Base-by-base conservation (phyloP, 2,888 invertebrate species). In the Charanyca ferruginea region DNA sequence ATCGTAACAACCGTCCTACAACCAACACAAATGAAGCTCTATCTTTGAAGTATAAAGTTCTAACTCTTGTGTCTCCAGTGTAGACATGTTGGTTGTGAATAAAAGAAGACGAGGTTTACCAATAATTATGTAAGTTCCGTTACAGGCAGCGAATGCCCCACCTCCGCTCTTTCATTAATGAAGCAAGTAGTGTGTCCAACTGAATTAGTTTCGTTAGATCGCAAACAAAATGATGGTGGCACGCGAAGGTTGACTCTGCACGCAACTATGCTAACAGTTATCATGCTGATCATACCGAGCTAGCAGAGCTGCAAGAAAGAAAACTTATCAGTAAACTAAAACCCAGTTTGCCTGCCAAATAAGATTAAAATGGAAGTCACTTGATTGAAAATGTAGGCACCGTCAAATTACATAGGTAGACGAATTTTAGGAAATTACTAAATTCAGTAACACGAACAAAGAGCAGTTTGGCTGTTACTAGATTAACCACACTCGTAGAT, bases 91-190 rank as follows among this genome's bases (percentile, higher is more conserved):
- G 42, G 23, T 51, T 60, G 20, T 48, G 44, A 41, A 60, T 44
- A 42, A 61, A 74, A 62, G 18, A 41, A 61, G 62, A 45, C 67
- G 48, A 68, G 81, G 83, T 85, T 89, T 88, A 88, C 85, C 86
- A 90, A 90, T 90, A 89, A 91, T 91, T 91, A 90, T 87, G 87
- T 90, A 90, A 91, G 89, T 85, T 87, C 88, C 88, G 88, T 89
- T 90, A 89, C 85, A 85, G 80, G 77, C 83, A 79, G 77, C 74
- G 80, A 78, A 77, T 71, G 82, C 83, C 83, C 86, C 87, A 87
- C 87, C 87, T 86, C 83, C 76, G 74, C 79, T 85, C 77, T 88
- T 90, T 89, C 87, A 89, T 91, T 90, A 89, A 87, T 82, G 77
- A 84, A 87, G 83, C 84, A 87, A 87, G 83, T 83, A 80, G 85